Evolutionary conservation across 2,797 vertebrate species (phyloP), one percentile per base, ranked within the genome.

Genomic region (Galago senegalensis): DNA sequence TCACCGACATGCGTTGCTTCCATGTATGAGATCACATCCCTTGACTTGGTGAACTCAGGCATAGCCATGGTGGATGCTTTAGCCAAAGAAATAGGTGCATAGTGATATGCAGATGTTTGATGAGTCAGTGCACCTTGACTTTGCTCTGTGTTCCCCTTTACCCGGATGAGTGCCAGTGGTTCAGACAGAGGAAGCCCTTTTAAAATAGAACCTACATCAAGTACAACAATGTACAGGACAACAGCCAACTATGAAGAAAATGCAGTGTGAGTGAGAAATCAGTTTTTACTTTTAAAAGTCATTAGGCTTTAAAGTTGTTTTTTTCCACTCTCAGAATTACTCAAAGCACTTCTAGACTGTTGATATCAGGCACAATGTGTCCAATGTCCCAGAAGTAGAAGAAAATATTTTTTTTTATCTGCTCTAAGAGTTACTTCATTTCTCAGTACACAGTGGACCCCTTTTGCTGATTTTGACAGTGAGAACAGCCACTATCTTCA

Each of bases 381-480:
- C n/a, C 27, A 72, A 61, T 82, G 23, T 2, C 14, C 31, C 27
- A 72, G 37, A 75, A 89, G 76, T 4, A 67, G 10, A n/a, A 37
- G 20, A 63, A 67, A 89, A 4, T 21, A 5, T 82, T 79, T 86
- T 84, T 76, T 34, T 34, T 34, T 23, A 91, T 6, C 56, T 87
- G 16, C 1, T 31, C 23, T 92, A 81, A 81, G 37, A 43, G 25
- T 79, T 53, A 73, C 18, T 91, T 92, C 53, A 72, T 85, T 84
- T 63, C 31, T 43, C 79, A 21, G 2, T 40, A 29, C 20, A 40
- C 17, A 77, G 27, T 2, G 53, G 58, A 27, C 3, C 23, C 23
- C 25, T 95, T n/a, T 31, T 25, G 27, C 85, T 61, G 23, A 53
- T 76, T 72, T 69, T 77, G 69, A 93, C 80, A 79, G 53, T 82